Base-by-base conservation (phyloP, 2,113 vertebrate genomes). In the Junco hyemalis region DNA sequence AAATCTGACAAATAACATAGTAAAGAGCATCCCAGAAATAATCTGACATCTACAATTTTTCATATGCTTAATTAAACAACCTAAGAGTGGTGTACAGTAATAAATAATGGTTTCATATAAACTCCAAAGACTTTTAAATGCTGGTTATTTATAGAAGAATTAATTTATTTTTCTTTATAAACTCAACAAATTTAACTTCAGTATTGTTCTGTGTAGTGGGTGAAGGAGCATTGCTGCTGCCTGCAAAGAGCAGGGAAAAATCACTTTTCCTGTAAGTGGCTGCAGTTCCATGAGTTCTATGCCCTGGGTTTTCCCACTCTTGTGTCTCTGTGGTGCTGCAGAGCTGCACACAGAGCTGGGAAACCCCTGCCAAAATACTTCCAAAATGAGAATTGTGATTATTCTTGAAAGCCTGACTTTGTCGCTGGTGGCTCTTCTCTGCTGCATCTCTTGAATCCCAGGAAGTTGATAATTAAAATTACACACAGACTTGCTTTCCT, bases 71-170 rank as follows among this genome's bases (percentile, higher is more conserved):
- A 93, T 91, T 77, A 74, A 94, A 70, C 35, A 95, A 26, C 45
- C 36, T 31, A 38, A n/a, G 31, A 73, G 22, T 35, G 74, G 51
- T 69, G 36, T 72, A n/a, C n/a, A 48, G 47, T 64, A 76, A 64
- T 71, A 87, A 80, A 82, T 82, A 92, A 82, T 73, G 47, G 22
- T 54, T 89, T 95, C 50, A 60, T 72, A 33, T 82, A 66, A 81
- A 72, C 22, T 93, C 35, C 21, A 14, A 88, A 82, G 53, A 64
- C 28, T 81, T 90, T 66, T 63, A 88, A 33, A 76, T 0, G 0
- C 12, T 73, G 26, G 21, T 69, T 87, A 92, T 85, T 85, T 94
- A 42, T 76, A 85, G 66, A 59, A 66, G 2, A 66, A 28, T 44
- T 79, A 4, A 8, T 40, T 35, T 35, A 8, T 23, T 8, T 8